Evolutionary conservation across 1,140 invertebrate species (phyloP).

Genomic region (Trichoplusia ni): DNA sequence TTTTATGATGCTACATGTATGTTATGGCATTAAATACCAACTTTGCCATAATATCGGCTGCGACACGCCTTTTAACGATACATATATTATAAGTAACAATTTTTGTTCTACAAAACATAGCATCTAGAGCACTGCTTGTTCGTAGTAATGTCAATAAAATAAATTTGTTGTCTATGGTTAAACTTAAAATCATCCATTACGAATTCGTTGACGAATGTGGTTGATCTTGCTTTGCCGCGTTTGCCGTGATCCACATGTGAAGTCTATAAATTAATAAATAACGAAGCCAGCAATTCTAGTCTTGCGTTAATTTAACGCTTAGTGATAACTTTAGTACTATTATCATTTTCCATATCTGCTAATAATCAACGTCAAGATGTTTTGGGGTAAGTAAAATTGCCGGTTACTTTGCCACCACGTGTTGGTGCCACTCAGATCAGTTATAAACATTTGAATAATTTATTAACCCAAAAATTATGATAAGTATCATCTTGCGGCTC

Average conservation of each 20-base stretch:
- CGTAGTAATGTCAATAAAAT: neutral
- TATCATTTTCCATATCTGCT: neutral
- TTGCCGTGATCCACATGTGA: slow-evolving; percentile 16
- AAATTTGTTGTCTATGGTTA: slow-evolving; percentile 16
- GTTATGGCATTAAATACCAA: no score
- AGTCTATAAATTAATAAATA: neutral
- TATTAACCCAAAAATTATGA: no score
- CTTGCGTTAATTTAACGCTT: neutral
- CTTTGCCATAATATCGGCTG: no score
- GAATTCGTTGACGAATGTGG: neutral
- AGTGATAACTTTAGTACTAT: neutral
- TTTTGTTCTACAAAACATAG: no score
- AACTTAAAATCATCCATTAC: slow-evolving; percentile 7
- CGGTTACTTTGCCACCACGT: slow-evolving; percentile 60
- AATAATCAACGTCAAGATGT: slow-evolving; percentile 58
- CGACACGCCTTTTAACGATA: no score
- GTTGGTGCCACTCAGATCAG: slow-evolving; percentile 38
- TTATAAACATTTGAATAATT: neutral
- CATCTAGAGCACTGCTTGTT: no score
- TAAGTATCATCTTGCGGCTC: no score
- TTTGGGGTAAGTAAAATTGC: slow-evolving; percentile 71
- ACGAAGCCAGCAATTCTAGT: neutral
- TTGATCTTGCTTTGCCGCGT: slow-evolving; percentile 39
- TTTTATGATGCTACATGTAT: no score
- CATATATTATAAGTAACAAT: no score